Evolutionary conservation across 2,797 vertebrate species (phyloP), one percentile per base, ranked within the genome.

Genomic region (Babyrousa celebensis): DNA sequence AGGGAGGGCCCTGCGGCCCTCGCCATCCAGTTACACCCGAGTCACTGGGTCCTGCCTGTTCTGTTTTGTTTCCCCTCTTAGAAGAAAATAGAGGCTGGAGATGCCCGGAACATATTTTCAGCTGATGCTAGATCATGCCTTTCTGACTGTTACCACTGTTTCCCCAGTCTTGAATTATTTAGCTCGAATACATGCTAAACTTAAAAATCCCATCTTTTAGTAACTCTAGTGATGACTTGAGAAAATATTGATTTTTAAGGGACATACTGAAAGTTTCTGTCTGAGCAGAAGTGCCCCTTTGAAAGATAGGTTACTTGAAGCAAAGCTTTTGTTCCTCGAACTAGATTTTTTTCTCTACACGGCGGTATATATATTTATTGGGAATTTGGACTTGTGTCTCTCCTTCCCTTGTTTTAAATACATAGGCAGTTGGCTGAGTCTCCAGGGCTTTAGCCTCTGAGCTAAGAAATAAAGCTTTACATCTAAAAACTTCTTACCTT

Each of bases 1-100:
- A 3, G 65, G 21, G 1, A 0, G 20, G 54, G 5, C 0, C 7
- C 52, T 10, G 5, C 27, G 27, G 15, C 56, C 40, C 6, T 48
- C 27, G 1, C 16, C 25, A 20, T 43, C 9, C 6, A n/a, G 56
- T 12, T 20, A 9, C 12, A 2, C 20, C 62, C 3, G 23, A 5
- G 62, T 5, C 43, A 1, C 29, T 17, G 16, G 21, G 20, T 36
- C 77, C 77, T 15, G n/a, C 77, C 9, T 36, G n/a, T 58, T 23
- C 54, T 23, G 75, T 54, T 54, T 2, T 32, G 29, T 25, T 0
- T 79, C 54, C 20, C 32, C n/a, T 94, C 48, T 36, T 10, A 2
- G 16, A 16, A 32, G 43, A 75, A n/a, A 17, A 5, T 0, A 1
- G 36, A 60, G 72, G 5, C 56, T 21, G 16, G 63, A 29, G 85